Evolutionary conservation across 2,797 vertebrate genomes (phyloP).

Genomic region (Anisognathus igniventris): DNA sequence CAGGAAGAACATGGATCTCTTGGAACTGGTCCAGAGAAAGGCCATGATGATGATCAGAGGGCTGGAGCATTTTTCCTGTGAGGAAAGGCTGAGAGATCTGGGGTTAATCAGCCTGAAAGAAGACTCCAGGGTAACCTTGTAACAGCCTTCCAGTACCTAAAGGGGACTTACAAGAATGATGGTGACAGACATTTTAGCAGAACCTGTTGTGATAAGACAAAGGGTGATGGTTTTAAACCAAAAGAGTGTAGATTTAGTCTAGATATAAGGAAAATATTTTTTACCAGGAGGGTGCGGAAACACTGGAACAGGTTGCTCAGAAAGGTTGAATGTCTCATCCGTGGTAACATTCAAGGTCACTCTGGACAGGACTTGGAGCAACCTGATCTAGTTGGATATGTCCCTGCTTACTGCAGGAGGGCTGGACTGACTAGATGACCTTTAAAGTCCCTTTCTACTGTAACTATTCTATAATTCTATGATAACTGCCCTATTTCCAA

Average conservation of each 20-base stretch:
- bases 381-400: background rate
- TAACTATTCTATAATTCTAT: background rate
- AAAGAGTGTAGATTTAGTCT: background rate
- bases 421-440: background rate
- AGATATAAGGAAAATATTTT: background rate
- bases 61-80: background rate
- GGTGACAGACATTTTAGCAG: background rate
- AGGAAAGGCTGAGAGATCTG: background rate
- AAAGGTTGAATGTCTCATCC: background rate
- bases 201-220: background rate
- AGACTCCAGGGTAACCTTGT: background rate
- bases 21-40: background rate
- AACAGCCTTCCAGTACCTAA: background rate
- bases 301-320: background rate
- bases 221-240: background rate
- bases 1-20: background rate
- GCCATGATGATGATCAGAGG: background rate
- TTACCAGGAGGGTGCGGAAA: background rate
- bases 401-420: background rate
- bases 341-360: background rate
- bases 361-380: background rate
- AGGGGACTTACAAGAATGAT: background rate
- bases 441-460: background rate
- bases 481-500: background rate
- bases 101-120: background rate